These are phyloP conservation scores for Pterocles gutturalis DNA, from an alignment of 2,113 vertebrate species.

Conservation along the genomic window DNA sequence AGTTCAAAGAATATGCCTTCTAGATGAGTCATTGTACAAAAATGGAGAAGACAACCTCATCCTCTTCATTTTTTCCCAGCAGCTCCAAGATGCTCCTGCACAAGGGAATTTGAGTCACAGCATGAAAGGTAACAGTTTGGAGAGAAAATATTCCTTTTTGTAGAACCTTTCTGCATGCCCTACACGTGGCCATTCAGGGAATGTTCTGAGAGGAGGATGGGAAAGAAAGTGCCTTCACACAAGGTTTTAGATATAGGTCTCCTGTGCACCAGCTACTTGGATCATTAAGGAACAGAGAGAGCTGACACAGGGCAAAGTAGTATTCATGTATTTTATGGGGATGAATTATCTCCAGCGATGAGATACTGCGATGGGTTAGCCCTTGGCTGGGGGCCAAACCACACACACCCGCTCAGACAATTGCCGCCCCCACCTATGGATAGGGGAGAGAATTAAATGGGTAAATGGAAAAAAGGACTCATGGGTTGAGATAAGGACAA, in stretches of 20 bases:
- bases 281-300: not conserved
- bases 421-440: too few species aligned
- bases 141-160: not conserved
- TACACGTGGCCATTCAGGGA: fast-evolving
- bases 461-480: too few species aligned
- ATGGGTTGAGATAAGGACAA: too few species aligned
- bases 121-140: not conserved
- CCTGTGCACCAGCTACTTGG: not conserved
- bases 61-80: not conserved
- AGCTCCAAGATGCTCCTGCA: fast-evolving
- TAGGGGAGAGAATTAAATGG: too few species aligned
- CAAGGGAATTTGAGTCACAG: not conserved
- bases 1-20: not conserved
- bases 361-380: too few species aligned
- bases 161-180: not conserved
- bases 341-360: not conserved
- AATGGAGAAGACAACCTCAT: not conserved
- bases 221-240: not conserved
- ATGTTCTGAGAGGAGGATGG: not conserved
- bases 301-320: not conserved
- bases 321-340: not conserved
- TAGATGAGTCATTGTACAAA: not conserved
- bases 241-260: not conserved
- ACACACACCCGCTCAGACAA: too few species aligned
- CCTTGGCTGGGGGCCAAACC: too few species aligned